Base-by-base conservation (phyloP, 2,888 invertebrate species). In the Amblyteles armatorius region DNA sequence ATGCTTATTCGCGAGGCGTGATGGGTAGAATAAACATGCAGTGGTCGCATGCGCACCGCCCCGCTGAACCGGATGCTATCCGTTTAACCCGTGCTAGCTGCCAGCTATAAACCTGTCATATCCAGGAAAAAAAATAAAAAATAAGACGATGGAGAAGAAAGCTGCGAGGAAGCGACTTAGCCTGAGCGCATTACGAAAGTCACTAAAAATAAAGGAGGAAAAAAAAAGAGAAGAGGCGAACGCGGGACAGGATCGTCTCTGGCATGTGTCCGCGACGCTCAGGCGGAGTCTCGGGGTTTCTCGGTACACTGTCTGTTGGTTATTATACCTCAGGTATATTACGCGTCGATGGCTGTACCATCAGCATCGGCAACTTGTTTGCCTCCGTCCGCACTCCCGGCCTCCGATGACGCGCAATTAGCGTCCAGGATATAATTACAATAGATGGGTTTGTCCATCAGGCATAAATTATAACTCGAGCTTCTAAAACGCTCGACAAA, bases 401-500 rank as follows among this genome's bases (percentile, higher is more conserved):
- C 77, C 79, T 89, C 90, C 89, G 90, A 92, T 91, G 88, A 92
- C 88, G 87, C 80, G 87, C 88, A 90, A 92, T 92, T 92, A 92
- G 88, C 90, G 85, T 80, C 79, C 40, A 74, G 86, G 87, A 71
- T 89, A 91, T 92, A 91, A 92, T 92, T 89, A 89, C 91, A 88
- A 91, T 91, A 89, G 89, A 89, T 91, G 86, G 89, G 79, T 72
- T 84, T 48, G 82, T 79, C 57, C 73, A 74, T 29, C 78, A 81
- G 50, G 83, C 83, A 88, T 83, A 88, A 88, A 92, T 90, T 88
- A 88, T 87, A 72, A 72, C 82, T 72, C 52, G 67, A 79, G 63
- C 67, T 72, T 67, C 85, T 79, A 82, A 82, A 85, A 79, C 36
- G 16, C 71, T 68, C 16, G 71, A 44, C 76, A 85, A 82, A 85